Percentiles rank a stretch among this genome's conserved stretches.
These are phyloP conservation scores for Podocnemis expansa DNA, from an alignment of 2,113 vertebrate species.

Conservation along the genomic window DNA sequence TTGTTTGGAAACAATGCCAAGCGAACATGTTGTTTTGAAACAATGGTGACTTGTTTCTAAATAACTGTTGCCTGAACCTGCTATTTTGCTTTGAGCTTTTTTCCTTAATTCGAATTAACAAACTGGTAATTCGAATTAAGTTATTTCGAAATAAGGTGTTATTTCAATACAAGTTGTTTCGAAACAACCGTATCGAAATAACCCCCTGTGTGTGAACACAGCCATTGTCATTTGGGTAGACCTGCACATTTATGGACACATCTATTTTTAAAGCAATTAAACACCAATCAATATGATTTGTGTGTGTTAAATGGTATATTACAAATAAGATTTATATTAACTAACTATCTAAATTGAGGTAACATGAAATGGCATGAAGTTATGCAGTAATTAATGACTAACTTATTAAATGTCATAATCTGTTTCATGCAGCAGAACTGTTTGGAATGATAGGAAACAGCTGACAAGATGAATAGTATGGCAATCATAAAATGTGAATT, in stretches of 20 bases:
- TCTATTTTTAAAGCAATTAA: conserved; percentile 34
- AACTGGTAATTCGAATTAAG: no score
- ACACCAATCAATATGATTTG: conserved; percentile 15
- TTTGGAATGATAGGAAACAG: conserved; percentile 15
- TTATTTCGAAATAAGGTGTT: no score
- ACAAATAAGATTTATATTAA: conserved; percentile 22
- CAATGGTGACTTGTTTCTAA: no score
- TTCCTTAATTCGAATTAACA: no score
- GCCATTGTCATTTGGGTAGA: not conserved
- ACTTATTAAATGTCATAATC: conserved; percentile 28
- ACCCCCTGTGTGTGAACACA: no score
- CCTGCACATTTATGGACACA: not conserved
- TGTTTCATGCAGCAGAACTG: conserved; percentile 19
- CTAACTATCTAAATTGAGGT: conserved; percentile 35
- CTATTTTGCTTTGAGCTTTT: no score
- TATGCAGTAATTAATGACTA: conserved; percentile 37
- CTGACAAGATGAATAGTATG: conserved; percentile 17
- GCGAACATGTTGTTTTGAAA: no score
- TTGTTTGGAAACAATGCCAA: no score
- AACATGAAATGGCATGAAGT: conserved; percentile 14
- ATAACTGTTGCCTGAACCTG: no score
- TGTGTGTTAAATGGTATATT: conserved; percentile 17
- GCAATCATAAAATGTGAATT: conserved; percentile 18
- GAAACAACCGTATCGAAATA: no score
- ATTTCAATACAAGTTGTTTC: no score